Conservation (phyloP, 2,888 invertebrate genomes). For the Electrophaes corylata region DNA sequence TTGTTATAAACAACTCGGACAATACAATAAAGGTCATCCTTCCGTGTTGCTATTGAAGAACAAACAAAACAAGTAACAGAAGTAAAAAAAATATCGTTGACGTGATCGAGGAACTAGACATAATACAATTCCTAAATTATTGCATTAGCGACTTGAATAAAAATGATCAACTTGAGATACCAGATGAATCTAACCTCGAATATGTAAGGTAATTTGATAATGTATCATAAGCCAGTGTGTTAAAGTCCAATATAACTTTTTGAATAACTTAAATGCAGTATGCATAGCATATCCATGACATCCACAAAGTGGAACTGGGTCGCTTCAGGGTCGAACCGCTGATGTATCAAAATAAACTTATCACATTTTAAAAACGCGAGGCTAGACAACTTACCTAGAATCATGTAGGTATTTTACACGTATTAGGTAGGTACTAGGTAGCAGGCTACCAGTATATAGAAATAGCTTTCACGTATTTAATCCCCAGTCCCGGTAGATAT, state of each 20-base stretch:
- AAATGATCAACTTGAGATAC: background rate
- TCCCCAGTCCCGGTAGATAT: too few relatives aligned
- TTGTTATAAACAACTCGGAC: constrained; percentile 8
- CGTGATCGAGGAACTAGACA: background rate
- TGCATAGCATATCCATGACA: constrained; percentile 29
- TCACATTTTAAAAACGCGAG: constrained; percentile 23
- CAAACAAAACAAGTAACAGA: constrained; percentile 2
- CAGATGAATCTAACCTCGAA: background rate
- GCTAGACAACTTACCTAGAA: constrained; percentile 1
- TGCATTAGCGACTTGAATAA: background rate
- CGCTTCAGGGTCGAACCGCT: constrained; percentile 31
- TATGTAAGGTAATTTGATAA: constrained; percentile 1
- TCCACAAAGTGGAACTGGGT: constrained; percentile 27
- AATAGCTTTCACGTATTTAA: too few relatives aligned
- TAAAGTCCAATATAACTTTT: constrained; percentile 15
- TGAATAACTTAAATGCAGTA: constrained; percentile 14
- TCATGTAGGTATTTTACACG: background rate
- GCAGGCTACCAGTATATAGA: too few relatives aligned
- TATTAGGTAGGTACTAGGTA: too few relatives aligned
- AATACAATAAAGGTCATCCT: constrained; percentile 9
- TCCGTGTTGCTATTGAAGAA: constrained; percentile 13
- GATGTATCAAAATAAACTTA: constrained; percentile 19
- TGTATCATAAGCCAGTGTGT: constrained; percentile 4
- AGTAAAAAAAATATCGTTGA: constrained; percentile 8
- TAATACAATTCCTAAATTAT: background rate